Base-by-base conservation (phyloP, 2,113 vertebrate species). In the Lathamus discolor region DNA sequence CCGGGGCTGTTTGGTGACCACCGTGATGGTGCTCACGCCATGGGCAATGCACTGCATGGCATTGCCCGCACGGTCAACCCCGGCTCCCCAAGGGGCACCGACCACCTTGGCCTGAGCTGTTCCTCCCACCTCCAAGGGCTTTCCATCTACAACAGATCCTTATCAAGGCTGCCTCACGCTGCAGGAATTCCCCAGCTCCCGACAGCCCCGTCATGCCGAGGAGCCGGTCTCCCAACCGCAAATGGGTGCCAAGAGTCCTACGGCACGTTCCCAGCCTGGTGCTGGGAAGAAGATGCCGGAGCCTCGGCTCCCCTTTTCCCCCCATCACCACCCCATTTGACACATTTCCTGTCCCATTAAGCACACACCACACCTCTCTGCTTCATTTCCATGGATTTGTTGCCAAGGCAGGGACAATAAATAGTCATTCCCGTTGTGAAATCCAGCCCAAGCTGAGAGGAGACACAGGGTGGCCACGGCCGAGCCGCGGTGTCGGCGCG, bases 301-400 rank as follows among this genome's bases (percentile, higher is more conserved):
- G 35, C 70, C 19, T 33, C 1, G 6, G 17, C 18, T 86, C 76
- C 91, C 69, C 44, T 55, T 84, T 83, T 5, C 55, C 54, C 63
- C 54, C 13, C 35, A 24, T 75, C 80, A 13, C 70, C 80, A 11
- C 61, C 83, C 73, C 84, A 46, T 18, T 78, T 97, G 96, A 93
- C 91, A 93, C 95, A 95, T 94, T 95, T 91, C 89, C 83, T 86
- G 95, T 4, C 91, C 83, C 90, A 95, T 95, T 95, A 96, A 88
- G 13, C 0, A 18, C 92, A 35, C 9, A 6, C 95, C 95, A 82
- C 96, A 62, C 97, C 95, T 91, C 64, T 78, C 93, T n/a, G 48
- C 66, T n/a, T 91, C 52, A 92, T 96, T 87, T n/a, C 91, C 96
- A 57, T 78, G 20, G 11, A 9, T 51, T 54, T 29, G 67, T 94